phyloP scores from a whole-genome alignment of 2,888 invertebrate genomes.

The Tipula lateralis region DNA sequence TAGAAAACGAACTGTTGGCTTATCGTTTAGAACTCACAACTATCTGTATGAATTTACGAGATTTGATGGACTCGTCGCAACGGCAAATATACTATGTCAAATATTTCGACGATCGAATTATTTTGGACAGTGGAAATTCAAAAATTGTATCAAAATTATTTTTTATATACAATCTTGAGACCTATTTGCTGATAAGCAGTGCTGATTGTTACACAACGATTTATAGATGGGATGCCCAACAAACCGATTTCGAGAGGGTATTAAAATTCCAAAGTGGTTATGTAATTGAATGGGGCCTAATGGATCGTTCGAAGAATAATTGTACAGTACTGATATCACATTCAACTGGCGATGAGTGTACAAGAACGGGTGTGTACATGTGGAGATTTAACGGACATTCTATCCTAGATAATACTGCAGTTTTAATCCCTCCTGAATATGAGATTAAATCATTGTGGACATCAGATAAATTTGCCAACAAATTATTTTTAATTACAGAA shows the following conservation, averaged over 20 bases:
- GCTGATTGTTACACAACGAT: slow-evolving; percentile 49
- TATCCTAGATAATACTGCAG: slow-evolving; percentile 35
- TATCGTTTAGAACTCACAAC: neutral
- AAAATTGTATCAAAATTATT: slow-evolving; percentile 34
- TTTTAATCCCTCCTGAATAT: neutral
- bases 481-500: neutral
- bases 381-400: slow-evolving; percentile 40
- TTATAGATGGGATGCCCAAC: slow-evolving; percentile 45
- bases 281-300: slow-evolving; percentile 49
- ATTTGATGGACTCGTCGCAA: slow-evolving; percentile 37
- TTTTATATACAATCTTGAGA: slow-evolving; percentile 24
- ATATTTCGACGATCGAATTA: slow-evolving; percentile 49
- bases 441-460: neutral
- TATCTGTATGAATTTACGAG: neutral
- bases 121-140: slow-evolving; percentile 30
- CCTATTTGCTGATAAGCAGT: slow-evolving; percentile 41
- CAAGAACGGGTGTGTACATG: slow-evolving; percentile 37
- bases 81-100: slow-evolving; percentile 50
- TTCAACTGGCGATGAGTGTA: slow-evolving; percentile 38
- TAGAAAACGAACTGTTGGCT: neutral
- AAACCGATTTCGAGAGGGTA: slow-evolving; percentile 38
- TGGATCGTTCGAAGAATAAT: slow-evolving; percentile 37
- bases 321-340: slow-evolving; percentile 42
- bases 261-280: slow-evolving; percentile 49
- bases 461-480: neutral